Percentiles rank a stretch among this genome's conserved stretches.
phyloP scores from a whole-genome alignment of 2,888 invertebrate genomes.

The Dicranocentrus wangi region DNA sequence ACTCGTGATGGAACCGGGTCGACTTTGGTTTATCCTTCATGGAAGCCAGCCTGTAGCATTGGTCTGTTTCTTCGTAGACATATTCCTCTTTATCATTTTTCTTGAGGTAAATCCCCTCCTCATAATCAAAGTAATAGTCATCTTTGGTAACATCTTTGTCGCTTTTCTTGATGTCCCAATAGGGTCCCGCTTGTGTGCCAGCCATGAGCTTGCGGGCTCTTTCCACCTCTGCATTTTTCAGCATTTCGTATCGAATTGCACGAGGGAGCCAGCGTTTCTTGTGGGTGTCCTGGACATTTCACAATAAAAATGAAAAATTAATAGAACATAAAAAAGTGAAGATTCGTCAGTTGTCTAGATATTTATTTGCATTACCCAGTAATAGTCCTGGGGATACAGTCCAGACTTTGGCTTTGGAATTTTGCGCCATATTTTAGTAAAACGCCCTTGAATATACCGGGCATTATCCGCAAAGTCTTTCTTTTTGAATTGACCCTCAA shows the following conservation, averaged over 20 bases:
- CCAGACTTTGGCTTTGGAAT: constrained; percentile 48
- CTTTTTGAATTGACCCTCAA: constrained; percentile 58
- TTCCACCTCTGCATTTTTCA: constrained; percentile 50
- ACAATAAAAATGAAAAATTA: too few species aligned
- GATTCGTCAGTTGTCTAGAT: too few species aligned
- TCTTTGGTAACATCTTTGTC: constrained; percentile 33
- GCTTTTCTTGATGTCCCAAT: constrained; percentile 33
- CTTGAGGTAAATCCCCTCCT: constrained; percentile 52
- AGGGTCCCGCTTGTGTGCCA: constrained; percentile 2
- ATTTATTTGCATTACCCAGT: too few species aligned
- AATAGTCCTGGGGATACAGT: constrained; percentile 57
- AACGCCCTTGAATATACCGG: constrained; percentile 40
- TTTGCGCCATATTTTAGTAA: constrained; percentile 50
- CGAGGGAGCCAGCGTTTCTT: constrained; percentile 58
- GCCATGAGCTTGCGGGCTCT: constrained; percentile 13
- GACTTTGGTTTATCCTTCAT: constrained; percentile 18
- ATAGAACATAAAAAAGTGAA: too few species aligned
- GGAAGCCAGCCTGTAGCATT: constrained; percentile 12
- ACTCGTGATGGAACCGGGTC: constrained; percentile 39
- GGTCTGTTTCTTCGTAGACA: constrained; percentile 31
- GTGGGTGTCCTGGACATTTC: constrained; percentile 45
- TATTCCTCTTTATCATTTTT: constrained; percentile 38
- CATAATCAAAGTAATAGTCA: constrained; percentile 47
- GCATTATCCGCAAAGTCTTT: constrained; percentile 17
- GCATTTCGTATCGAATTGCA: constrained; percentile 50